Conservation (phyloP, 2,113 vertebrate genomes). For the Centropus unirufus region DNA sequence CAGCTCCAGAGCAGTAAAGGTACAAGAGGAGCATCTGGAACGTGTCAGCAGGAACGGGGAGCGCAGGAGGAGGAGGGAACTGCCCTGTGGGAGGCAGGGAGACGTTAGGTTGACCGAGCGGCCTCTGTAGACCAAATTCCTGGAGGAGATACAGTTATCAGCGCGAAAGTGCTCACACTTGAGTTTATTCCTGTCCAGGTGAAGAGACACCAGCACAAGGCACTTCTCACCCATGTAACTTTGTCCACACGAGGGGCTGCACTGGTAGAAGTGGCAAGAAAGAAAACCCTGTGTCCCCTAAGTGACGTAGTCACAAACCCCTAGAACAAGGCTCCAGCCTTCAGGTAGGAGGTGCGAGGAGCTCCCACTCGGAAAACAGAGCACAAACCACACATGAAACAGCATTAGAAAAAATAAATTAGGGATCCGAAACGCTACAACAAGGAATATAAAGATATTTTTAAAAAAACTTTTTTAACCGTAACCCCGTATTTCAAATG, state of each 20-base stretch:
- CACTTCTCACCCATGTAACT: conserved; percentile 44
- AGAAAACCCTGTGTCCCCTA: neutral
- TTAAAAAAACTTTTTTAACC: neutral
- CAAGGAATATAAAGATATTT: conserved; percentile 34
- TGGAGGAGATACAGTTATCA: conserved; percentile 42
- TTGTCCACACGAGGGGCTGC: conserved; percentile 34
- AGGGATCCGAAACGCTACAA: conserved; percentile 40
- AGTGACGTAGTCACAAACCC: conserved; percentile 1
- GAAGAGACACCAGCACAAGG: conserved; percentile 51
- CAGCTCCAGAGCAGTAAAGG: neutral
- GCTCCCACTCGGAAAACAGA: conserved; percentile 6
- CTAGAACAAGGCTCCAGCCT: neutral
- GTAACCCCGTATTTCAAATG: conserved; percentile 32
- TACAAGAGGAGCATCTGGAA: neutral
- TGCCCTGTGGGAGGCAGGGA: neutral
- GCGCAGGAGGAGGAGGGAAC: neutral
- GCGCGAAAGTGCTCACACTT: neutral
- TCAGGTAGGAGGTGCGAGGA: neutral
- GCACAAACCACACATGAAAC: conserved; percentile 16
- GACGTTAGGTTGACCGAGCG: neutral
- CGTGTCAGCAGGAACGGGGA: neutral
- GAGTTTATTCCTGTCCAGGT: conserved; percentile 3
- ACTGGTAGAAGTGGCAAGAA: neutral
- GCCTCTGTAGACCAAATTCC: conserved; percentile 7
- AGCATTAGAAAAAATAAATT: conserved; percentile 50